These are phyloP conservation scores for Trichechus manatus DNA, from an alignment of 2,113 vertebrate species.

Conservation along the genomic window DNA sequence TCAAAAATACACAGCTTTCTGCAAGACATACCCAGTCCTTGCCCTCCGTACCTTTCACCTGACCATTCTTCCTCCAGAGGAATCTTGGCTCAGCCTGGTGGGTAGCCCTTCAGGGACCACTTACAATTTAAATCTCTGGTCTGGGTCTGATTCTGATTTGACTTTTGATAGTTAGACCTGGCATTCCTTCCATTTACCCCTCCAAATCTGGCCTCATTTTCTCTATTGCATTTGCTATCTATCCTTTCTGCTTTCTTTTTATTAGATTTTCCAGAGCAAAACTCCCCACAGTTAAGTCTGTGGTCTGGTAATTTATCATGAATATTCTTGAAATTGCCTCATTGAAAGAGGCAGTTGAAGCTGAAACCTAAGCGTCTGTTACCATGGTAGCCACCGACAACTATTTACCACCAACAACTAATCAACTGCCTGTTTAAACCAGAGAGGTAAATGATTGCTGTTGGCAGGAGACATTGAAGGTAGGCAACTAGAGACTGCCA, in stretches of 20 bases:
- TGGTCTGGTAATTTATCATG: conserved; percentile 62
- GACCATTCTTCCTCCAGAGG: not conserved
- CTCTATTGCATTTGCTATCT: conserved; percentile 10
- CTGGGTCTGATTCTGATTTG: conserved; percentile 34
- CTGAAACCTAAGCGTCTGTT: conserved; percentile 68
- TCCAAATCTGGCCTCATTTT: conserved; percentile 55
- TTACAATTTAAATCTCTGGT: conserved; percentile 42
- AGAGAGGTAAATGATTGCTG: conserved; percentile 40
- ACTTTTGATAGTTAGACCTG: conserved; percentile 7
- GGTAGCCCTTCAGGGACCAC: not conserved
- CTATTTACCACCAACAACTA: conserved; percentile 62
- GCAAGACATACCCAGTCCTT: not conserved
- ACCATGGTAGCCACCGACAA: conserved; percentile 64
- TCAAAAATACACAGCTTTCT: not conserved
- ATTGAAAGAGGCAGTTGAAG: conserved; percentile 69
- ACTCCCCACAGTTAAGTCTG: conserved; percentile 54
- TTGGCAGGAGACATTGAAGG: conserved; percentile 19
- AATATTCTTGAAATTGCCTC: conserved; percentile 70
- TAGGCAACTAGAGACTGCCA: not conserved
- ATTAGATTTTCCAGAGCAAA: conserved; percentile 71
- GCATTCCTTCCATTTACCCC: not conserved
- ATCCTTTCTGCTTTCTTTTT: conserved; percentile 57
- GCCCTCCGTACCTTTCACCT: not conserved
- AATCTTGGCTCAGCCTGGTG: not conserved
- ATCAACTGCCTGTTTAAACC: conserved; percentile 50